Conservation (phyloP, 2,113 vertebrate species). For the Lethenteron reissneri region DNA sequence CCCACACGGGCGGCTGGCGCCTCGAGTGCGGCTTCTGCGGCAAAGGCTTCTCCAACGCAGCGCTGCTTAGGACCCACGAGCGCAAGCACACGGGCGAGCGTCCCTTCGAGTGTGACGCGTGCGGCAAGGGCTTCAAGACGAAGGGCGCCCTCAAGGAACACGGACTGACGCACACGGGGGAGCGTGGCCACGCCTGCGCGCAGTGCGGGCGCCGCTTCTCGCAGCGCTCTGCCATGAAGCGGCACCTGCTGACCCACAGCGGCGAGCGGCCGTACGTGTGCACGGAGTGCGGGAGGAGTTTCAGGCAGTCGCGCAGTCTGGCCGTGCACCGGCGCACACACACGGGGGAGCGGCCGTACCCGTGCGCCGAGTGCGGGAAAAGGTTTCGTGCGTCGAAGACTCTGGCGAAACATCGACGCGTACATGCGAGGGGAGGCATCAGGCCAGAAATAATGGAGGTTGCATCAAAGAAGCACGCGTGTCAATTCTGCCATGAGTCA, state of each 20-base stretch:
- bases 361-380: not conserved
- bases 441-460: no score
- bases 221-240: not conserved
- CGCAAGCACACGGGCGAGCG: not conserved
- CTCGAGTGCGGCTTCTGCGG: not conserved
- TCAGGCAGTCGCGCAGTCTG: not conserved
- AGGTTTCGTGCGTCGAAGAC: constrained; percentile 77
- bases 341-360: constrained; percentile 1
- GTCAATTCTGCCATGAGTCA: no score
- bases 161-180: not conserved
- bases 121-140: constrained; percentile 1
- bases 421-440: no score
- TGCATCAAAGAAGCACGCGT: no score
- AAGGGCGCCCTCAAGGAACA: not conserved
- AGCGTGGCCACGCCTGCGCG: not conserved
- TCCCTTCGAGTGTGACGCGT: not conserved
- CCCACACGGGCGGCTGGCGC: constrained; percentile 1
- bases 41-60: not conserved
- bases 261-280: not conserved
- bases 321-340: not conserved
- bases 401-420: constrained; percentile 20
- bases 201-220: constrained; percentile 1
- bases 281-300: not conserved
- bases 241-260: constrained; percentile 3
- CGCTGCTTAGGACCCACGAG: not conserved